Base-by-base conservation (phyloP, 2,113 vertebrate genomes). In the Pycnonotus jocosus region DNA sequence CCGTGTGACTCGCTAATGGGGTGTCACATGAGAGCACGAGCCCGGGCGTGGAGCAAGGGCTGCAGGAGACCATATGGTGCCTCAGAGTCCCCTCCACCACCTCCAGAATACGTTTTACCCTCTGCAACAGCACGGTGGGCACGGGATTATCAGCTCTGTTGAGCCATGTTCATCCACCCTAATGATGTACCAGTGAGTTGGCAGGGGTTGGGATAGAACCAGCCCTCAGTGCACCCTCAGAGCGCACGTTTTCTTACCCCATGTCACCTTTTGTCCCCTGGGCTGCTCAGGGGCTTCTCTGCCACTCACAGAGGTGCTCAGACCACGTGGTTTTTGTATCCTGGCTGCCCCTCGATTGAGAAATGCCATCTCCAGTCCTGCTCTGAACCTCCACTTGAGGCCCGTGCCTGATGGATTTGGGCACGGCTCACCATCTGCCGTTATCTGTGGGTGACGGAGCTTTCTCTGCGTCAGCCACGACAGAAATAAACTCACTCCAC, bases 1-100 rank as follows among this genome's bases (percentile, higher is more conserved):
- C 94, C 93, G 78, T 91, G 96, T 62, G 81, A 95, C 96, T 96
- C 50, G 81, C 95, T 97, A 97, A 97, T 98, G 85, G 38, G 47
- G 81, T 96, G 96, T 97, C 97, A 97, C 97, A 97, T 83, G 83
- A 96, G 97, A 95, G 93, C 95, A 94, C 64, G 30, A 92, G 90
- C 91, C 47, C 64, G n/a, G 17, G 93, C 17, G 10, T 47, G 7
- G 35, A 0, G 48, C 96, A 64, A 64, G 84, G 19, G 57, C 90
- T 91, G 84, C 95, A 86, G 82, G 79, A 68, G 93, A 66, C 96
- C 98, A 97, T 84, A 97, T 98, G 97, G 97, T 91, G 35, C 74
- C 69, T 86, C 17, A 21, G 54, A 76, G 81, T 45, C 92, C 78
- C 90, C 95, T 96, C 82, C 86, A 81, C 96, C 82, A 61, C 90